Evolutionary conservation across 2,888 invertebrate species (phyloP).

Genomic region (Cephonodes hylas): DNA sequence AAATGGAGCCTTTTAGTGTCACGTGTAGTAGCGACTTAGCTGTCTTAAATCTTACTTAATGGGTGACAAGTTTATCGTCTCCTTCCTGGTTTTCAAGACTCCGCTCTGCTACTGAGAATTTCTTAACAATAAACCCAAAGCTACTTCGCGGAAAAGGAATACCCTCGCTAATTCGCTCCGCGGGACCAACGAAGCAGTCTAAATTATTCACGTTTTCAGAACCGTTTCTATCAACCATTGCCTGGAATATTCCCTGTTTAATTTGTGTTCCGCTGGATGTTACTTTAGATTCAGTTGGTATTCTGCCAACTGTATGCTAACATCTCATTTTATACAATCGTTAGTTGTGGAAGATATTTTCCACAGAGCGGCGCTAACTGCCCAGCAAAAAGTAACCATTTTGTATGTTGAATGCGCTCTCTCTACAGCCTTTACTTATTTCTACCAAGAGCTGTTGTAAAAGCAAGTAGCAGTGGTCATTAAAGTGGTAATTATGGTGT

Average conservation of each 20-base stretch:
- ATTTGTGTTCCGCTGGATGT: not conserved
- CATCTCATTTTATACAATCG: constrained; percentile 11
- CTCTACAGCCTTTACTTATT: not conserved
- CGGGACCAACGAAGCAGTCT: too few relatives aligned
- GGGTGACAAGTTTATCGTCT: too few relatives aligned
- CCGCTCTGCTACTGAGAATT: too few relatives aligned
- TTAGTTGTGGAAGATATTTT: constrained; percentile 9
- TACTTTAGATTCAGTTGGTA: constrained; percentile 10
- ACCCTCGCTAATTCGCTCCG: too few relatives aligned
- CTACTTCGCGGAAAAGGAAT: too few relatives aligned
- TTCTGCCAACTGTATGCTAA: constrained; percentile 4
- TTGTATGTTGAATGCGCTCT: constrained; percentile 5
- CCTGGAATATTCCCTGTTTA: not conserved
- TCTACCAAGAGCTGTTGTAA: not conserved
- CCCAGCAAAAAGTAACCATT: constrained; percentile 6
- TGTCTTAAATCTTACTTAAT: too few relatives aligned
- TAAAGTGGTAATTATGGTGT: not conserved
- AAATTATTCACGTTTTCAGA: not conserved
- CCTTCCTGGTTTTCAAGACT: too few relatives aligned
- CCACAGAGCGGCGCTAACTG: constrained; percentile 8
- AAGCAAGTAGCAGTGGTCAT: not conserved
- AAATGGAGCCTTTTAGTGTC: too few relatives aligned
- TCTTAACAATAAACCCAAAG: too few relatives aligned
- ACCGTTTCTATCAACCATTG: not conserved
- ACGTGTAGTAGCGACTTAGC: too few relatives aligned